These are phyloP conservation scores for Silvanus unidentatus DNA, from an alignment of 2,888 invertebrate genomes.

Conservation along the genomic window DNA sequence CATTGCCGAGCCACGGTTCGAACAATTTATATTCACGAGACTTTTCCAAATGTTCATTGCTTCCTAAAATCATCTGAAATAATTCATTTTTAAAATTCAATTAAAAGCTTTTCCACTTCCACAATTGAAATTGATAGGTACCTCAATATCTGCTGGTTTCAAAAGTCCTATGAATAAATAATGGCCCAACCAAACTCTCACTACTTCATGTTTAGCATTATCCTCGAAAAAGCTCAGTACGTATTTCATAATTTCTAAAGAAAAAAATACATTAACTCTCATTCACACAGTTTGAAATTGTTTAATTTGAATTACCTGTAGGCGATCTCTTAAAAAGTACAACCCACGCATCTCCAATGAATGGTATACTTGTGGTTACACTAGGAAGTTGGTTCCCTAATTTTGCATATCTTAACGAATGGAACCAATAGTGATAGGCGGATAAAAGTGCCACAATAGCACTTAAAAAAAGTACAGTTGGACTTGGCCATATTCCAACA, in stretches of 20 bases:
- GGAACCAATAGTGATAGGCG: slow-evolving; percentile 25
- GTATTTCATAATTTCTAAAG: background rate
- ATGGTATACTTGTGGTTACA: slow-evolving; percentile 18
- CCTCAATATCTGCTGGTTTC: no score
- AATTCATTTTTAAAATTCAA: slow-evolving; percentile 2
- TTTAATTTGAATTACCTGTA: no score
- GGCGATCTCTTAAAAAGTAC: slow-evolving; percentile 17
- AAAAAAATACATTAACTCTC: slow-evolving; percentile 5
- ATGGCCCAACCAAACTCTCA: slow-evolving; percentile 21
- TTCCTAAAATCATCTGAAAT: slow-evolving; percentile 35
- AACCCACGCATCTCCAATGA: slow-evolving; percentile 25
- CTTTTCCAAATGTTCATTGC: slow-evolving; percentile 41
- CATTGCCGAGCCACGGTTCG: slow-evolving; percentile 45
- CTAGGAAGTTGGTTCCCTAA: slow-evolving; percentile 28
- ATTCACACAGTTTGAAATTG: background rate
- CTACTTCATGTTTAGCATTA: slow-evolving; percentile 10
- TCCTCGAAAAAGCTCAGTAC: background rate
- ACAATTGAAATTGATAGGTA: no score
- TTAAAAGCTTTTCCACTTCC: background rate
- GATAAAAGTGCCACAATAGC: slow-evolving; percentile 11
- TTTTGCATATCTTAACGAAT: slow-evolving; percentile 22
- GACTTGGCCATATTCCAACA: no score
- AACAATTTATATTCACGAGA: slow-evolving; percentile 41
- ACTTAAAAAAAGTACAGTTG: background rate
- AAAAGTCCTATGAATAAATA: slow-evolving; percentile 18